Evolutionary conservation across 2,888 invertebrate species (phyloP).

Genomic region (Cheilosia grossa): DNA sequence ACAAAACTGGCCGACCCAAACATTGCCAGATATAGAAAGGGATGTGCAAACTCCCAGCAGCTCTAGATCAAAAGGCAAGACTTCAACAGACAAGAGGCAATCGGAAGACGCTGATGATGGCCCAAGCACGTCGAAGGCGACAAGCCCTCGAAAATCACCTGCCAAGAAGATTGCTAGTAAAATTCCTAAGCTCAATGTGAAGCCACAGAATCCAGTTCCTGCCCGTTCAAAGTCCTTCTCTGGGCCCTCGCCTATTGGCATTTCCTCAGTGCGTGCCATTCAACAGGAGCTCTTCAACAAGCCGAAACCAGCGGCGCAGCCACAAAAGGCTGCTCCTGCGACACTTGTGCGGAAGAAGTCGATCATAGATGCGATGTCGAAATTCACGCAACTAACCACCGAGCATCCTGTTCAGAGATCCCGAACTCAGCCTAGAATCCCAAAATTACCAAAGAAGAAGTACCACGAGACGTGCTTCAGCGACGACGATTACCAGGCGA

Average conservation of each 20-base stretch:
- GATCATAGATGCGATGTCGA: conserved; percentile 81
- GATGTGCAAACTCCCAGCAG: neutral
- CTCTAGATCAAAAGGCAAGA: neutral
- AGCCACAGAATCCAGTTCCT: conserved; percentile 60
- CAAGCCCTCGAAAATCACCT: conserved; percentile 14
- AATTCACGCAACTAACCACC: conserved; percentile 76
- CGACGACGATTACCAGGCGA: conserved; percentile 86
- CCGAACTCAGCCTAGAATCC: conserved; percentile 80
- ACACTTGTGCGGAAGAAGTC: conserved; percentile 78
- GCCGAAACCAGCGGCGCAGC: conserved; percentile 70
- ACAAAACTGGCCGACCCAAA: neutral
- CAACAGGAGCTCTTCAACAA: conserved; percentile 81
- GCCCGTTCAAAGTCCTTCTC: conserved; percentile 82
- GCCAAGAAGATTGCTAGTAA: conserved; percentile 75
- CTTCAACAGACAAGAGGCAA: neutral
- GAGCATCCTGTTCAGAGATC: conserved; percentile 75
- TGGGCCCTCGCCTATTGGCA: conserved; percentile 80
- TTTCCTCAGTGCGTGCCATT: conserved; percentile 81
- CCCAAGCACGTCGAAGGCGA: conserved; percentile 44
- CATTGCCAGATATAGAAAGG: neutral
- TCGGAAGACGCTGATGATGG: conserved; percentile 12
- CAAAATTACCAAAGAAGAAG: conserved; percentile 83
- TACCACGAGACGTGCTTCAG: conserved; percentile 87
- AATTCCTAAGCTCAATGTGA: conserved; percentile 78
- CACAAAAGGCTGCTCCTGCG: conserved; percentile 77